Evolutionary conservation across 1,140 invertebrate species (phyloP), one percentile per base, ranked within the genome.

Genomic region (Drosophila athabasca): DNA sequence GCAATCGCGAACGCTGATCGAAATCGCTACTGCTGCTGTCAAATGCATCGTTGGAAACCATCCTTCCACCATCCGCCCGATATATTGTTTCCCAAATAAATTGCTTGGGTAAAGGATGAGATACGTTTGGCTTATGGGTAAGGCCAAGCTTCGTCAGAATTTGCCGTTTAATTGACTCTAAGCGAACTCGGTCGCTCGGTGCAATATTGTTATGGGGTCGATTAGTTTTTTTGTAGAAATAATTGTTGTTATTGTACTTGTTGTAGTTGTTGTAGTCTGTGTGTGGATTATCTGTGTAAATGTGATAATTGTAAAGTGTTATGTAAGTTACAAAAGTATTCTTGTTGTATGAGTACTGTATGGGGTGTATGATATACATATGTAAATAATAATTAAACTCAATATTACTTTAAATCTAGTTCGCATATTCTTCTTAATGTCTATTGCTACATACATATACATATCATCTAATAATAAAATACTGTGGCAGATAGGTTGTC

Each of bases 121-220:
- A 95, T 17, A 96, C 94, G 79, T 96, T 96, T 17, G 96, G 96
- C 61, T 94, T 94, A 8, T 92, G 91, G 44, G 93, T 93, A 15
- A 96, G 92, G 5, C 95, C 95, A 59, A 96, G 92, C 90, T 96
- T 96, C 6, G 93, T 94, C 11, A 96, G 91, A 67, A 96, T 96
- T 91, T 96, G 95, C 49, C 94, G 93, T 84, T 96, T 96, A 75
- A 96, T 96, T 2, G 95, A 95, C 82, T 96, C 95, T 29, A 96
- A 91, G 50, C 95, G 93, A 22, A 95, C 90, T 19, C 93, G 92
- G 70, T 96, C 95, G 50, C 75, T 91, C 26, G 71, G 75, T 52
- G 64, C 61, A 61, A 79, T 77, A 66, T 84, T 79, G 26, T 71
- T 76, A 43, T 76, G 58, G 45, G 53, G 64, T 53, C 67, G 51